Evolutionary conservation across 2,113 vertebrate species (phyloP), one percentile per base, ranked within the genome.

Genomic region (Ceyx cyanopectus): DNA sequence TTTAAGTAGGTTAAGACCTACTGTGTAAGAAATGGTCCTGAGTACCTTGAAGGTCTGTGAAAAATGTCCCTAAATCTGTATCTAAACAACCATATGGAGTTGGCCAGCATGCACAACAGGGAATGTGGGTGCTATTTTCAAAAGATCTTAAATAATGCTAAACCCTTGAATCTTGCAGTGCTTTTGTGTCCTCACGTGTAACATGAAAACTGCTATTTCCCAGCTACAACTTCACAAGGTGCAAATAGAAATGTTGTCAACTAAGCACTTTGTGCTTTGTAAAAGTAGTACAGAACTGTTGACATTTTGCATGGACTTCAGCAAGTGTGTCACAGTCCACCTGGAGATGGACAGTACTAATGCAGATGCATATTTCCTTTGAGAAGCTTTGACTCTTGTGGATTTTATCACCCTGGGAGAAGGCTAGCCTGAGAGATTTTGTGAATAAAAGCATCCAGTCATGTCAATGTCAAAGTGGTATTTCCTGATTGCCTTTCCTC

Each of bases 101-200:
- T 57, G 45, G 40, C 34, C 65, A 14, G 54, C 12, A 12, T 37
- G 54, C 48, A 14, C 6, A 2, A 53, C 27, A 9, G 15, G 30
- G 10, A 66, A 75, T 26, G 70, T 32, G 30, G 15, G 4, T 81
- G 40, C 40, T 89, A 24, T n/a, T 94, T 94, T 61, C 74, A 54
- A 79, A 72, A 76, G 29, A 27, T 27, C 0, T 1, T 62, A 76
- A 90, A 46, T 68, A 45, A 46, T 53, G 27, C 27, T 23, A 63
- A 79, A 32, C 32, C 0, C 0, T 22, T 58, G 48, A 83, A 66
- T 69, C 37, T 82, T 0, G 0, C 43, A 70, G 43, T 74, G 9
- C 57, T 66, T 87, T 14, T 6, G 9, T 66, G 10, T 70, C 21
- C 48, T 92, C 53, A 27, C 9, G 8, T 26, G 8, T 17, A 34